Percentiles rank a stretch among this genome's conserved stretches.
These are phyloP conservation scores for Gisinianus flammeolus DNA, from an alignment of 2,888 invertebrate species.

Conservation along the genomic window DNA sequence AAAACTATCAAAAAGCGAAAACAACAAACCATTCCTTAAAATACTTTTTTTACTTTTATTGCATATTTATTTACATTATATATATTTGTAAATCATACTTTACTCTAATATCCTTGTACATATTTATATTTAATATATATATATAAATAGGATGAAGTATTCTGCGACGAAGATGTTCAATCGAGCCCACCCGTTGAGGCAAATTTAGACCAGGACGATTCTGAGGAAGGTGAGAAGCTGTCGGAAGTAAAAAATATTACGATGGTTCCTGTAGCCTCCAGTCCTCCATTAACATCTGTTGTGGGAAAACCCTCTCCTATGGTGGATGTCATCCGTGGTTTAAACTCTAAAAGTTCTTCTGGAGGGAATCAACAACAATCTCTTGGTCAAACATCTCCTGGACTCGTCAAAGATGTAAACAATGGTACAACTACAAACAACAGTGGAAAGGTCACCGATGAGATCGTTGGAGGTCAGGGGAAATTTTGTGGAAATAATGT, in stretches of 20 bases:
- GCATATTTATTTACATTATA: no score
- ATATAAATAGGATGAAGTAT: slow-evolving; percentile 66
- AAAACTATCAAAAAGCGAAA: not conserved
- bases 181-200: slow-evolving; percentile 58
- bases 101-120: not conserved
- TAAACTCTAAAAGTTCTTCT: not conserved
- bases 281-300: slow-evolving; percentile 54
- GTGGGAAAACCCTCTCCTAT: slow-evolving; percentile 50
- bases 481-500: slow-evolving; percentile 23
- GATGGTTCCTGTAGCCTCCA: slow-evolving; percentile 21
- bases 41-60: no score
- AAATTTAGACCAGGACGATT: slow-evolving; percentile 59
- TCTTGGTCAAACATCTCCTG: slow-evolving; percentile 34
- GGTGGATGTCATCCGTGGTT: slow-evolving; percentile 25
- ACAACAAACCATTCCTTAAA: no score
- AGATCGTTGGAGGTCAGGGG: slow-evolving; percentile 25
- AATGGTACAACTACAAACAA: not conserved
- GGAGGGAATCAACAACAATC: slow-evolving; percentile 14
- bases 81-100: no score
- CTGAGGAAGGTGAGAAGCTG: slow-evolving; percentile 61
- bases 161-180: slow-evolving; percentile 62
- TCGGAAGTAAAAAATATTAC: slow-evolving; percentile 56
- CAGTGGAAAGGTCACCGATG: not conserved
- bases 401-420: slow-evolving; percentile 28
- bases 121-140: not conserved